A percentile compares a stretch with the other conserved stretches of the same genome.
Evolutionary conservation across 1,140 invertebrate species (phyloP).

Genomic region (Calliphora vicina): DNA sequence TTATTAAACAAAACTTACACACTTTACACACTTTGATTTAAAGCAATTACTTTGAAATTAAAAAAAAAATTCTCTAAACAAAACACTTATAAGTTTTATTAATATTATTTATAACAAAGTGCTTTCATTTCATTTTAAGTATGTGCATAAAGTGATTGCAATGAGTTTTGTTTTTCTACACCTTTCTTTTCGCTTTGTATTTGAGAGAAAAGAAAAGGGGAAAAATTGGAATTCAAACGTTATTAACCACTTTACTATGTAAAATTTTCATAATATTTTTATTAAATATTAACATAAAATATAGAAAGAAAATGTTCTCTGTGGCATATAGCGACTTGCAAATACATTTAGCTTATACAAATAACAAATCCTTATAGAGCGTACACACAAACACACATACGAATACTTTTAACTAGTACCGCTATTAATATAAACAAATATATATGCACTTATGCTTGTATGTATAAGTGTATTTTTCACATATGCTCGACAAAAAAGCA

Average conservation of each 20-base stretch:
- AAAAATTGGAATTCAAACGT: neutral
- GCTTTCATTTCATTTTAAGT: neutral
- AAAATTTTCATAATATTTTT: neutral
- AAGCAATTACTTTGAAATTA: no score
- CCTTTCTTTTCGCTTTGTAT: neutral
- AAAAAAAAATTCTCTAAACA: neutral
- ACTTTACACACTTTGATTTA: no score
- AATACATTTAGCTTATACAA: neutral
- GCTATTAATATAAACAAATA: neutral
- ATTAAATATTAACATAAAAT: slow-evolving; percentile 6
- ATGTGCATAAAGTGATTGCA: neutral
- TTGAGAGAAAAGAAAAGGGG: neutral
- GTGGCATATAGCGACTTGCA: neutral
- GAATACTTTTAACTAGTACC: neutral
- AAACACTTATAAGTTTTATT: neutral
- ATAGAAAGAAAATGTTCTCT: neutral
- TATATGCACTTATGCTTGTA: neutral
- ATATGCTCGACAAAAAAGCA: slow-evolving; percentile 34
- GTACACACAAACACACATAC: neutral
- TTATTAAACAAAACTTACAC: no score
- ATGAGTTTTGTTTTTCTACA: neutral
- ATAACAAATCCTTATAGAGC: neutral
- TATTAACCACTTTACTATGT: neutral
- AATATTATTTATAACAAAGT: neutral
- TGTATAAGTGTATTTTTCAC: neutral